These are phyloP conservation scores for Tethea ocularis DNA, from an alignment of 2,888 invertebrate genomes.

Conservation along the genomic window DNA sequence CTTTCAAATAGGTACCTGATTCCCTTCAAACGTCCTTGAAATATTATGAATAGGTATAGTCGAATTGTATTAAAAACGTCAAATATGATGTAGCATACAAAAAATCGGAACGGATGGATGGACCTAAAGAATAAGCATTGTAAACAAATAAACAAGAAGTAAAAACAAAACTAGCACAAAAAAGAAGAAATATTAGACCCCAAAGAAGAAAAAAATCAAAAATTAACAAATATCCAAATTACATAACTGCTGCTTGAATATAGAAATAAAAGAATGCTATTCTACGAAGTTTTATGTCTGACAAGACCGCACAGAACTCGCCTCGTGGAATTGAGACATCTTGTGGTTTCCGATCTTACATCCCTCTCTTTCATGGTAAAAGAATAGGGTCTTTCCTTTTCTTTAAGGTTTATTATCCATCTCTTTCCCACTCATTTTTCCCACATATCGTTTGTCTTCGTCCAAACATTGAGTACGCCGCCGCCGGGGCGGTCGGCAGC, in stretches of 20 bases:
- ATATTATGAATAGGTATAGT: neutral
- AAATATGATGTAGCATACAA: neutral
- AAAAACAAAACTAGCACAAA: conserved; percentile 17
- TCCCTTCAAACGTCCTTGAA: too few species aligned
- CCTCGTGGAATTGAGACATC: conserved; percentile 83
- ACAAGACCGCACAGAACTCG: conserved; percentile 79
- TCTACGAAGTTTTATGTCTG: conserved; percentile 75
- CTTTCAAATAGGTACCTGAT: too few species aligned
- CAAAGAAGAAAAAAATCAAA: conserved; percentile 12
- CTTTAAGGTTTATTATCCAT: conserved; percentile 66
- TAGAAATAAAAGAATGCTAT: conserved; percentile 64
- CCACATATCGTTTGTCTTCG: conserved; percentile 76
- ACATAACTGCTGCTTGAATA: conserved; percentile 44
- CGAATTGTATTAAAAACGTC: neutral
- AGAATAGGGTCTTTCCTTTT: conserved; percentile 68
- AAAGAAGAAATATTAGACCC: neutral
- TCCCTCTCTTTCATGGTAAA: conserved; percentile 65
- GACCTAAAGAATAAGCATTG: neutral
- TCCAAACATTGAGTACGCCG: conserved; percentile 79
- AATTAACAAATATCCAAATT: conserved; percentile 43
- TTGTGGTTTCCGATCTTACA: conserved; percentile 81
- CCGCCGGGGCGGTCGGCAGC: conserved; percentile 77
- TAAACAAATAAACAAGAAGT: conserved; percentile 15
- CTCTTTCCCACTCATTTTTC: conserved; percentile 73
- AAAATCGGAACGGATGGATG: too few species aligned